A percentile compares a stretch with the other conserved stretches of the same genome.
These are phyloP conservation scores for Sarcoramphus papa DNA, from an alignment of 2,797 vertebrate species.

Conservation along the genomic window DNA sequence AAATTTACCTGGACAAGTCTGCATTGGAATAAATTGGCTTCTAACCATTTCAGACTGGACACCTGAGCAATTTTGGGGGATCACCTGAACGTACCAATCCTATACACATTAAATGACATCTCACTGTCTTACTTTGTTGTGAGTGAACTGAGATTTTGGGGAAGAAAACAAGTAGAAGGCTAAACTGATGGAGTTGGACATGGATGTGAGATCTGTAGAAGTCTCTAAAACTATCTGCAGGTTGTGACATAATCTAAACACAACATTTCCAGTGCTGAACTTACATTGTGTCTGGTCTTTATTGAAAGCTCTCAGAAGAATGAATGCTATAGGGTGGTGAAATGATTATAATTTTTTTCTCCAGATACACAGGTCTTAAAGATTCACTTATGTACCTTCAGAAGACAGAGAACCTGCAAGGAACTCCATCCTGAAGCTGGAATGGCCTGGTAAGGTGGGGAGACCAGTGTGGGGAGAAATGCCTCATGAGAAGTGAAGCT, in stretches of 20 bases:
- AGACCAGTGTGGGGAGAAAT: not conserved
- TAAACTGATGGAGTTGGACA: not conserved
- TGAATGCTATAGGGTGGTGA: not conserved
- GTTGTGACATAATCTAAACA: not conserved
- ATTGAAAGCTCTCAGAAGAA: not conserved
- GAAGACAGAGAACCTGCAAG: not conserved
- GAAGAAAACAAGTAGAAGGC: not conserved
- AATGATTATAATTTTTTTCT: not conserved
- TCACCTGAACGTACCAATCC: not conserved
- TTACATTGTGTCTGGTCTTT: not conserved
- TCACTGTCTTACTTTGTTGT: not conserved
- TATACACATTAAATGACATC: not conserved
- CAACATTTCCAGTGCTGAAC: not conserved
- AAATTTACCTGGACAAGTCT: not conserved
- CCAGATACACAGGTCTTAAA: not conserved
- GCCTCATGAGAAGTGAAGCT: not conserved
- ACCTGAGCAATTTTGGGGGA: not conserved
- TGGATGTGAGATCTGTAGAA: not conserved
- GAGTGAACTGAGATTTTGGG: not conserved
- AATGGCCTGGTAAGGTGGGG: not conserved
- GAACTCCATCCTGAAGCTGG: not conserved
- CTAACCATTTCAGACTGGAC: not conserved
- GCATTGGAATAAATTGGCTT: not conserved
- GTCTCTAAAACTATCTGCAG: not conserved
- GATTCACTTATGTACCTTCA: not conserved